These are phyloP conservation scores for Stigmatopora argus DNA, from an alignment of 2,113 vertebrate species.

Conservation along the genomic window DNA sequence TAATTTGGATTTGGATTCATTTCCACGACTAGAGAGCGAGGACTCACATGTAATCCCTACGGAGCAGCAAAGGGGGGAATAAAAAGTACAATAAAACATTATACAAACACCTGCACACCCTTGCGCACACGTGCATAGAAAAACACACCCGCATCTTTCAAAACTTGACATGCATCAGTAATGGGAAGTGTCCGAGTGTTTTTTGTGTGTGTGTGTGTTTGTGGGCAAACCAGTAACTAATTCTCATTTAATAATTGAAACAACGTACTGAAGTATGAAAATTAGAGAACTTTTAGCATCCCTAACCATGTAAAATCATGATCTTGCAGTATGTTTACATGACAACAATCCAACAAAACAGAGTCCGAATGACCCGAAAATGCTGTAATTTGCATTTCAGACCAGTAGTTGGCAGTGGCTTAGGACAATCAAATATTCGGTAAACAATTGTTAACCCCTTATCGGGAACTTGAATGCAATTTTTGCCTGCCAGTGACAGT, in stretches of 20 bases:
- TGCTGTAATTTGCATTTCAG: neutral
- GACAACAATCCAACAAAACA: neutral
- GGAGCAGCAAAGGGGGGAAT: constrained; percentile 83
- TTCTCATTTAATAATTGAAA: constrained; percentile 2
- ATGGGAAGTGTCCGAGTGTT: constrained; percentile 24
- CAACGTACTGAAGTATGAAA: neutral
- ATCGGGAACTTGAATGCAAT: no score
- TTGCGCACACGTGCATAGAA: constrained; percentile 21
- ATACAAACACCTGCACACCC: constrained; percentile 62
- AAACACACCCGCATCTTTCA: constrained; percentile 29
- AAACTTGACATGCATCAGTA: constrained; percentile 46
- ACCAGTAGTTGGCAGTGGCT: neutral
- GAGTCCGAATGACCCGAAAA: neutral
- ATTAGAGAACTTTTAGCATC: neutral
- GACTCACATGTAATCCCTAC: constrained; percentile 94
- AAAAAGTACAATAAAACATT: constrained; percentile 79
- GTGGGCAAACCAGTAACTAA: constrained; percentile 16
- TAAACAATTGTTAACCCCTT: no score
- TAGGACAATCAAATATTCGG: no score
- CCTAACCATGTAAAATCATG: neutral
- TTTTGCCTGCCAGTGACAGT: no score
- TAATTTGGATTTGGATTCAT: constrained; percentile 33
- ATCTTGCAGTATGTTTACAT: neutral
- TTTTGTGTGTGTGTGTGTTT: constrained; percentile 14
- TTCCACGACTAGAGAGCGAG: constrained; percentile 70